Conservation (phyloP, 2,113 vertebrate species). For the Pao palembangensis region DNA sequence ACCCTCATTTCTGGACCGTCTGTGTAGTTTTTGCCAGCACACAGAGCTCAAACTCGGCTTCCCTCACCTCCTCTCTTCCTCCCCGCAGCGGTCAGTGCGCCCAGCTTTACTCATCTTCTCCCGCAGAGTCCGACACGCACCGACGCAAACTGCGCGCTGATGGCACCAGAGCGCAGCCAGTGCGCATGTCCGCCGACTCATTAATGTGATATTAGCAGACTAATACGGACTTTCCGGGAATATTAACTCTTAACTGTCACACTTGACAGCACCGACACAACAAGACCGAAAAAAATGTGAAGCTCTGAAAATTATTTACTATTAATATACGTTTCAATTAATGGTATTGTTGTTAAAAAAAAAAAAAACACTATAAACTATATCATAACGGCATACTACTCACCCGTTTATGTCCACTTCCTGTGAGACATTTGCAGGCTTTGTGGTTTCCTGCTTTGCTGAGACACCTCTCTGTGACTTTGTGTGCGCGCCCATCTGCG, state of each 20-base stretch:
- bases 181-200: slow-evolving; percentile 35
- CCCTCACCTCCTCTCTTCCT: slow-evolving; percentile 25
- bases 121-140: not conserved
- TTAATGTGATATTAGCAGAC: not conserved
- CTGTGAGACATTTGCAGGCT: not conserved
- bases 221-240: not conserved
- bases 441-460: slow-evolving; percentile 7
- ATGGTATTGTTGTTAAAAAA: no score
- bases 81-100: not conserved
- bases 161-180: slow-evolving; percentile 1
- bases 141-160: not conserved
- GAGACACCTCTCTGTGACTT: not conserved
- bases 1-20: not conserved
- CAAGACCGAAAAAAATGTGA: no score
- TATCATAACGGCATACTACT: not conserved
- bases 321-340: no score
- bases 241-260: not conserved
- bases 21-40: no score
- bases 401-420: slow-evolving; percentile 29
- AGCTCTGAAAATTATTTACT: no score
- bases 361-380: not conserved
- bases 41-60: not conserved
- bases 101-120: slow-evolving; percentile 24
- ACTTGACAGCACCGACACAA: no score
- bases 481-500: not conserved